Conservation (phyloP, 1,140 invertebrate genomes). For the Ceratina australensis region DNA sequence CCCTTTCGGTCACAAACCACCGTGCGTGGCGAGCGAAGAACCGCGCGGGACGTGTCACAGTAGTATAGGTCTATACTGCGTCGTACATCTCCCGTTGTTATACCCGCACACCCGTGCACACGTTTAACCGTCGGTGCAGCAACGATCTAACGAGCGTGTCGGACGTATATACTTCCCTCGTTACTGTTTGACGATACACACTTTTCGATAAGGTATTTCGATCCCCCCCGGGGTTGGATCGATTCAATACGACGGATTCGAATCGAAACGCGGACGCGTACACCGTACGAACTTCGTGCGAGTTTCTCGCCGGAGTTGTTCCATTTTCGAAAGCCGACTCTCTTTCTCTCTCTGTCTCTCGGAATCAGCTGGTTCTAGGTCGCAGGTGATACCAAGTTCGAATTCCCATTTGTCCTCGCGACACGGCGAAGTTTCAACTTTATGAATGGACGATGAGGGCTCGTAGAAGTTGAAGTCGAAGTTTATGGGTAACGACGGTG, state of each 20-base stretch:
- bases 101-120: constrained; percentile 11
- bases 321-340: too few relatives aligned
- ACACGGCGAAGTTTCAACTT: too few relatives aligned
- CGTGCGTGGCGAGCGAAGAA: constrained; percentile 33
- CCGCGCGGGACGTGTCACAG: constrained; percentile 29
- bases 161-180: too few relatives aligned
- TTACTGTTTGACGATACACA: background rate
- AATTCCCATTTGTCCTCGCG: background rate
- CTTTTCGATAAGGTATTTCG: background rate
- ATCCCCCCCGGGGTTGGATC: background rate
- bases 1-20: constrained; percentile 56
- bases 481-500: too few relatives aligned
- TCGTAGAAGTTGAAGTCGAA: too few relatives aligned
- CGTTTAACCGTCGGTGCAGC: constrained; percentile 18
- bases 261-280: too few relatives aligned
- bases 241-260: background rate
- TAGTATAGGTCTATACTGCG: constrained; percentile 12
- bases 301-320: too few relatives aligned
- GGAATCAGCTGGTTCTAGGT: constrained; percentile 12
- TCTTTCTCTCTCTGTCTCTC: too few relatives aligned
- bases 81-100: constrained; percentile 32
- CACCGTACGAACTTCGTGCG: too few relatives aligned
- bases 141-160: constrained; percentile 28
- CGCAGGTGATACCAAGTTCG: constrained; percentile 24
- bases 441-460: too few relatives aligned